Base-by-base conservation (phyloP, 2,888 invertebrate genomes). In the Schizotus pectinicornis region DNA sequence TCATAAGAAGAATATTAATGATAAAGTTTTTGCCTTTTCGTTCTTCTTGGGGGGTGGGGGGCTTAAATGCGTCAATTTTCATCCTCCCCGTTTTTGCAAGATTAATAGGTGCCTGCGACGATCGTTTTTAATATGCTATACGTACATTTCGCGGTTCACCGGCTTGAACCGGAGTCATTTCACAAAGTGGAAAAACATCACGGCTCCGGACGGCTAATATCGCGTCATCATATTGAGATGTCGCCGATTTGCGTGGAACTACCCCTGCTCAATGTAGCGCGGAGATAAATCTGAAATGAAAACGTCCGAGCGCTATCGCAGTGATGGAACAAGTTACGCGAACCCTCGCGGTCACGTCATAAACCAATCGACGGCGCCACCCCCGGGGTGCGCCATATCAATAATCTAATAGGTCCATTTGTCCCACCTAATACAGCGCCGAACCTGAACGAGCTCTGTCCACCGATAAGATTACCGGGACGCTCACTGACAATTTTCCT, bases 341-440 rank as follows among this genome's bases (percentile, higher is more conserved):
- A 62, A 51, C 53, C 56, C 60, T 59, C 34, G 59, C 60, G 58
- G 63, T 64, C 63, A 62, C 53, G 56, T 60, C 60, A 65, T 63
- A 68, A 68, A 68, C 56, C 52, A 56, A 47, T 54, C 61, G 62
- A 62, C 61, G 59, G 52, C 14, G 32, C 30, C 42, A 42, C 9
- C n/a, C n/a, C 14, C 39, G 35, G 30, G 30, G 13, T 47, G 36
- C 13, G 8, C 65, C 63, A 69, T 68, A 72, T 70, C 71, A 64
- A 70, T 71, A 71, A 72, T 72, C 70, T 72, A 72, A 72, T 72
- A 67, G 68, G 63, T 63, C 69, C 69, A 70, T 73, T 71, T 72
- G 72, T 72, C 70, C 68, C 68, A 63, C 65, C 65, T 69, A 69
- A 71, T 71, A 69, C 68, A 67, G 22, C 22, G 22, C 22, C 22